Base-by-base conservation (phyloP, 2,113 vertebrate species). In the Microtus montanus region DNA sequence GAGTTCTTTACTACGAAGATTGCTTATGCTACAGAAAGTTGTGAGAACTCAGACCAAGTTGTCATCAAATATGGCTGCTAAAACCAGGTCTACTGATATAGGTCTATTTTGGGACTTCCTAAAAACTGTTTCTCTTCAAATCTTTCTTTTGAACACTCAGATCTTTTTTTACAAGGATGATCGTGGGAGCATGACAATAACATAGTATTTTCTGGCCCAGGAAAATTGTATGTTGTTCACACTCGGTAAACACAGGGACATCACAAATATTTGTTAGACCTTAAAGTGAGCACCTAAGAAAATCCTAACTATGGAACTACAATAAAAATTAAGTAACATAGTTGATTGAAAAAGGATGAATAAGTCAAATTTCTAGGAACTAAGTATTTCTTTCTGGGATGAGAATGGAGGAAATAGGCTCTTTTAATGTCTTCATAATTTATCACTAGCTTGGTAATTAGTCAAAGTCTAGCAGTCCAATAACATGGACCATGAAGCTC, bases 261-360 rank as follows among this genome's bases (percentile, higher is more conserved):
- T 63, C 71, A 91, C 49, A 93, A 85, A 74, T 74, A 92, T 78
- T 96, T 90, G 24, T 80, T 77, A 95, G 70, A 73, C 61, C n/a
- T 79, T 95, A 94, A 3, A 35, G 5, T 54, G 35, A 54, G 13
- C 41, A 35, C 35, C 77, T 38, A 88, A 74, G 33, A 75, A 96
- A 95, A 95, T 47, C 58, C 49, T 44, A 68, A 90, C 70, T 58
- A 61, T 87, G 20, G 71, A 89, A 95, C 35, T 87, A 79, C 12
- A 35, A 12, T 82, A 30, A 82, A 91, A 94, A 88, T 77, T 91
- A 74, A 89, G 90, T 77, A 82, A 70, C 78, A 47, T 2, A 30
- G 2, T 64, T 93, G n/a, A 28, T 26, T 89, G 52, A 68, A 83
- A 86, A 33, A 12, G 14, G 89, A 90, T 86, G 12, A 33, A 44